Conservation (phyloP, 2,888 invertebrate genomes). For the Hypena proboscidalis region DNA sequence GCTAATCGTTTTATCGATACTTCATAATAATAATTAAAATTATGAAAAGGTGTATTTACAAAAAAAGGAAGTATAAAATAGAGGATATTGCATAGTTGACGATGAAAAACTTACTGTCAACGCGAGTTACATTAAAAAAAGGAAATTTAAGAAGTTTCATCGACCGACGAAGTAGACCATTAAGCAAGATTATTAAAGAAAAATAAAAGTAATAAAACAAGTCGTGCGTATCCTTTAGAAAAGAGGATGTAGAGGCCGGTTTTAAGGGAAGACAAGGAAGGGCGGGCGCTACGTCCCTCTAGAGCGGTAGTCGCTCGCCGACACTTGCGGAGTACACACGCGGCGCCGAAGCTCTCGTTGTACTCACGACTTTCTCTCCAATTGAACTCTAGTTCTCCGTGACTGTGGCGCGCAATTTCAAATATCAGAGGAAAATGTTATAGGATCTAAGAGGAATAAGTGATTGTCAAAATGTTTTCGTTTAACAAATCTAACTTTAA, state of each 20-base stretch:
- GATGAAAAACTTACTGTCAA: conserved; percentile 51
- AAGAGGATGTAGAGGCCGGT: conserved; percentile 54
- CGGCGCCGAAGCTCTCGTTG: conserved; percentile 16
- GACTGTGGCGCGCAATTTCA: conserved; percentile 36
- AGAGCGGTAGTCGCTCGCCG: conserved; percentile 70
- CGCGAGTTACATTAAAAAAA: conserved; percentile 55
- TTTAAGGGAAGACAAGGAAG: conserved; percentile 58
- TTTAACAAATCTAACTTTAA: conserved; percentile 52
- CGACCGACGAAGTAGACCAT: conserved; percentile 74
- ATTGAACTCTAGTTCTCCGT: conserved; percentile 27
- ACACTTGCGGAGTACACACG: conserved; percentile 45
- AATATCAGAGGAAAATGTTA: conserved; percentile 51
- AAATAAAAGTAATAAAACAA: conserved; percentile 81
- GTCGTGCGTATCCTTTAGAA: conserved; percentile 71
- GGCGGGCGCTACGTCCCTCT: conserved; percentile 51
- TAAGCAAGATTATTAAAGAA: conserved; percentile 80
- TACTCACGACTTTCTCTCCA: conserved; percentile 46
- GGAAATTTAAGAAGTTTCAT: conserved; percentile 70
- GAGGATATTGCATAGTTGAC: conserved; percentile 28
- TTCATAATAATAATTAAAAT: too few relatives aligned
- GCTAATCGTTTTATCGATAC: too few relatives aligned
- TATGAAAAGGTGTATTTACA: too few relatives aligned
- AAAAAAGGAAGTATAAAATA: too few relatives aligned
- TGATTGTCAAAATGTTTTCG: conserved; percentile 46
- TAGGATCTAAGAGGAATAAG: conserved; percentile 22